Evolutionary conservation across 2,888 invertebrate species (phyloP), one percentile per base, ranked within the genome.

Genomic region (Ceramica pisi): DNA sequence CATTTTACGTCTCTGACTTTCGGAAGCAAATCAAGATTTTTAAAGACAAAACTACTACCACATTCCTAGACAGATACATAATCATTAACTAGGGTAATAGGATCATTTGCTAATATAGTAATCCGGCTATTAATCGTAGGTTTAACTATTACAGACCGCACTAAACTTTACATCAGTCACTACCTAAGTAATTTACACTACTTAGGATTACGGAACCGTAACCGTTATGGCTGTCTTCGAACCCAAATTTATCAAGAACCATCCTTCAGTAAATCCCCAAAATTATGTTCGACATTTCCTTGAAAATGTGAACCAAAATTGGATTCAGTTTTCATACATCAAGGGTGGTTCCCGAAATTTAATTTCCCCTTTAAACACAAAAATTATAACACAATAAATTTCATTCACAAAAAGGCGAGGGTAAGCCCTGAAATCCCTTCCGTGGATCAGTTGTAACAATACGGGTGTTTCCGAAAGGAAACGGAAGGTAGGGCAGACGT

Each of bases 401-500:
- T 67, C 26, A 46, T 78, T 82, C 75, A 82, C 64, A 86, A 86
- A 86, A 87, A 85, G 81, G 78, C 73, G 71, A 74, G 71, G 82
- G 76, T 75, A 67, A 75, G 59, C 56, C 71, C 63, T 73, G 63
- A 75, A 76, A 84, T 86, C 86, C 88, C 82, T 85, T 83, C 80
- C 82, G 77, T 75, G 80, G 83, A 85, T 86, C 80, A 78, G 76
- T 86, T 76, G 71, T 78, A 89, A 90, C 88, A 90, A 90, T 90
- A 81, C 83, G 82, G 80, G 78, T 67, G 80, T 86, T 88, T 88
- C 90, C 90, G 82, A 55, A 60, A 74, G 88, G 86, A 87, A 87
- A 67, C 88, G 87, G 88, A 89, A 90, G 86, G 85, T 85, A 73
- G 74, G 81, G 78, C 89, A 87, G 89, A 86, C 86, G 89, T 79